phyloP scores from a whole-genome alignment of 2,113 vertebrate species.

The Dicentrarchus labrax region DNA sequence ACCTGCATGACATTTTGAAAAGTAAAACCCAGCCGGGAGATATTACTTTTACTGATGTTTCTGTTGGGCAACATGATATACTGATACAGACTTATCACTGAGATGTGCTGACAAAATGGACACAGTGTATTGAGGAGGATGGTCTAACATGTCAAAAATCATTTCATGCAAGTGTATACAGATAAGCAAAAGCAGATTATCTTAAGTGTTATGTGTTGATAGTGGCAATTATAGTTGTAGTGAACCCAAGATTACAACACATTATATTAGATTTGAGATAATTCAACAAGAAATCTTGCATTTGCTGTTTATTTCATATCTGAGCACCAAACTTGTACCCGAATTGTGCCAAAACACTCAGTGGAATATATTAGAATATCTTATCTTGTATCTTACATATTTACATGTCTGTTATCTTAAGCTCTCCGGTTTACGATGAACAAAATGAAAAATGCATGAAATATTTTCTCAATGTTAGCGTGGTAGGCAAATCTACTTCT shows the following conservation, averaged over 20 bases:
- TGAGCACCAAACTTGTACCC: not conserved
- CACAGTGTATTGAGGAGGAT: not conserved
- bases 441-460: slow-evolving; percentile 38
- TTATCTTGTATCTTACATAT: slow-evolving; percentile 36
- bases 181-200: slow-evolving; percentile 39
- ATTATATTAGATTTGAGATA: not conserved
- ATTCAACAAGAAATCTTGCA: slow-evolving; percentile 4
- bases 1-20: not conserved
- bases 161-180: slow-evolving; percentile 3
- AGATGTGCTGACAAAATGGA: slow-evolving; percentile 18
- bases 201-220: slow-evolving; percentile 17
- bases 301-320: slow-evolving; percentile 19
- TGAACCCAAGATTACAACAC: slow-evolving; percentile 5
- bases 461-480: slow-evolving; percentile 1
- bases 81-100: not conserved
- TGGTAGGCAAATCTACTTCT: slow-evolving; percentile 1
- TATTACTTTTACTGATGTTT: not conserved
- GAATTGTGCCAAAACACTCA: slow-evolving; percentile 24
- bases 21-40: not conserved
- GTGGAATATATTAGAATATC: slow-evolving; percentile 36
- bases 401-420: slow-evolving; percentile 35
- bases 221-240: not conserved
- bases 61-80: not conserved
- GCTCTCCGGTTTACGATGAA: not conserved
- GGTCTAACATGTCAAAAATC: not conserved